Evolutionary conservation across 2,113 vertebrate genomes (phyloP), one percentile per base, ranked within the genome.

Genomic region (Nesogale talazaci): DNA sequence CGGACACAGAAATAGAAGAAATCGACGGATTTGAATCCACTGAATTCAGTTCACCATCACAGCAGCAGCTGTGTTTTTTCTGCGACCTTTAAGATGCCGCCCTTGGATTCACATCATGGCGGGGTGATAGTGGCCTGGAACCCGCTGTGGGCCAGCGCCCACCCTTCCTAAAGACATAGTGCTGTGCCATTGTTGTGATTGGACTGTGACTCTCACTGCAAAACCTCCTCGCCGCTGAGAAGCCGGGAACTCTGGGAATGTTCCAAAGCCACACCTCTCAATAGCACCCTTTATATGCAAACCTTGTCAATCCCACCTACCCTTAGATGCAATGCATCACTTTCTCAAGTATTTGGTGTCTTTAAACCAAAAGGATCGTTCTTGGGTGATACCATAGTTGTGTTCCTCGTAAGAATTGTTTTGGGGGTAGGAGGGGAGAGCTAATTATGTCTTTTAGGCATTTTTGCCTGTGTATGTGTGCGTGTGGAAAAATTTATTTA

Each of bases 291-390:
- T 85, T 67, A 94, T 95, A 94, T 97, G 96, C 97, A 97, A 97
- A 94, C 63, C 46, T 7, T 82, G 31, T 36, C 17, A 56, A 4
- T 72, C 90, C 88, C 36, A 3, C 0, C 80, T 31, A 91, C 61
- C 46, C 42, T 83, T 34, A 34, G 3, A 14, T 61, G 59, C 72
- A 83, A 10, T 57, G 74, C 57, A 0, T 85, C 61, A 29, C 75
- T 92, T 88, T 92, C 2, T 93, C 82, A 46, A 79, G 94, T 29
- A 34, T 88, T 96, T 94, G 67, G 67, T 88, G 84, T 31, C 75
- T 96, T 95, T 92, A 78, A 95, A 96, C 92, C 83, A 67, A 80
- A 97, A 96, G 67, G 97, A 94, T 97, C 97, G 96, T 96, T 97
- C 96, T 95, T 93, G 95, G 91, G 90, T 95, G 88, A 94, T 89